phyloP scores from a whole-genome alignment of 2,797 vertebrate genomes.

The Tamandua tetradactyla region DNA sequence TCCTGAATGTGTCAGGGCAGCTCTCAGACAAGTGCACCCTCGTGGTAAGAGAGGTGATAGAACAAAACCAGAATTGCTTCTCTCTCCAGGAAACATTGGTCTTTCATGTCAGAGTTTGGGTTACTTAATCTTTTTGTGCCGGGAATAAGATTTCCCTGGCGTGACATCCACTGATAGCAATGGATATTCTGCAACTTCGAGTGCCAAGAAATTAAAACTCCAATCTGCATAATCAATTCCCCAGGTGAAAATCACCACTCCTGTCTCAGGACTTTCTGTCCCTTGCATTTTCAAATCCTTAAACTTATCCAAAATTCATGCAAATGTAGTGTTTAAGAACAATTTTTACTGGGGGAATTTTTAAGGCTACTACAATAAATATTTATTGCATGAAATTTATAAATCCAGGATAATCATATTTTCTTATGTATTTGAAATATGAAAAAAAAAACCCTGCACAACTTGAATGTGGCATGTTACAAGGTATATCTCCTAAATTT shows the following conservation, averaged over 20 bases:
- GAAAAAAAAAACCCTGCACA: constrained; percentile 58
- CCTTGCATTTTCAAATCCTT: constrained; percentile 50
- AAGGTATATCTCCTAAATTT: constrained; percentile 48
- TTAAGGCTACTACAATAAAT: constrained; percentile 72
- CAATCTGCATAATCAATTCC: constrained; percentile 68
- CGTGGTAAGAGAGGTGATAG: constrained; percentile 33
- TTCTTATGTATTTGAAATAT: constrained; percentile 67
- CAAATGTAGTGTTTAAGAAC: constrained; percentile 59
- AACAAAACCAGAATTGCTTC: constrained; percentile 46
- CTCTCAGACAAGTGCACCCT: constrained; percentile 49
- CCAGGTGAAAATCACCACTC: constrained; percentile 57
- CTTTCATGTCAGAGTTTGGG: constrained; percentile 64
- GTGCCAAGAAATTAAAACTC: constrained; percentile 66
- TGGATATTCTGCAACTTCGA: constrained; percentile 47
- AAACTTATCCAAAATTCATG: constrained; percentile 62
- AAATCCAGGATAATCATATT: constrained; percentile 64
- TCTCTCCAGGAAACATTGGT: constrained; percentile 51
- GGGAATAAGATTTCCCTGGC: constrained; percentile 66
- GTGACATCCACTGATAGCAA: constrained; percentile 67
- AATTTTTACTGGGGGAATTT: constrained; percentile 66
- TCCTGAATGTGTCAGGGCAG: background rate
- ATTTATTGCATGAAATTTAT: constrained; percentile 6
- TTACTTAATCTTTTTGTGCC: constrained; percentile 66
- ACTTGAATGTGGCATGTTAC: background rate
- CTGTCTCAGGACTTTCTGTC: constrained; percentile 42